Base-by-base conservation (phyloP, 2,113 vertebrate genomes). In the Colius striatus region DNA sequence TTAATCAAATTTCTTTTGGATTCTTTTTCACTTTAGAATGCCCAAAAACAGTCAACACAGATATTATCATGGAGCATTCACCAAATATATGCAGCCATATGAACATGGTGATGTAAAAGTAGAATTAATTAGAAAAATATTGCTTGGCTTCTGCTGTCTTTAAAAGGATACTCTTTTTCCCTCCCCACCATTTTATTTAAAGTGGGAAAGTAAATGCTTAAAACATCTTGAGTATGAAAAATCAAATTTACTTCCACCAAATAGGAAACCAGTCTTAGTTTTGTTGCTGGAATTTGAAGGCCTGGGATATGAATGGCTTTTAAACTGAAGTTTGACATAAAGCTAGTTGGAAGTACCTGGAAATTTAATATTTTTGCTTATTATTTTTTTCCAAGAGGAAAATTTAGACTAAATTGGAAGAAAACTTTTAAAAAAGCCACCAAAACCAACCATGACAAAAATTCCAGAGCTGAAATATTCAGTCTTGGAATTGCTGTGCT, bases 51-150 rank as follows among this genome's bases (percentile, higher is more conserved):
- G 65, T 95, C 83, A 96, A 87, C 94, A 95, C 68, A 75, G 92
- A 92, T 81, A 66, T 93, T 87, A 90, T 90, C 75, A 60, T 21
- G 84, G 82, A 87, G 57, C 18, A 18, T 81, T 92, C 81, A 81
- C 51, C 85, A 95, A 93, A 81, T 93, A 87, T 83, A 85, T 89
- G 73, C 72, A 90, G 45, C n/a, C 43, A 34, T 89, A 77, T 58
- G 62, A 93, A 85, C 72, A 79, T 25, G 47, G 48, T 93, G 90
- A 96, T 87, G 80, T 80, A 94, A 91, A 94, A 94, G 65, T 62
- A 85, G 67, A 94, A 89, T 80, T 96, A 94, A 97, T 96, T 89
- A 54, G 54, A 92, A 95, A 87, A 95, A 87, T 87, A 84, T 65
- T 62, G 45, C 34, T 96, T 96, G 92, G 84, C 71, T 92, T 91